These are phyloP conservation scores for Neomonachus schauinslandi DNA, from an alignment of 2,113 vertebrate genomes.

Conservation along the genomic window DNA sequence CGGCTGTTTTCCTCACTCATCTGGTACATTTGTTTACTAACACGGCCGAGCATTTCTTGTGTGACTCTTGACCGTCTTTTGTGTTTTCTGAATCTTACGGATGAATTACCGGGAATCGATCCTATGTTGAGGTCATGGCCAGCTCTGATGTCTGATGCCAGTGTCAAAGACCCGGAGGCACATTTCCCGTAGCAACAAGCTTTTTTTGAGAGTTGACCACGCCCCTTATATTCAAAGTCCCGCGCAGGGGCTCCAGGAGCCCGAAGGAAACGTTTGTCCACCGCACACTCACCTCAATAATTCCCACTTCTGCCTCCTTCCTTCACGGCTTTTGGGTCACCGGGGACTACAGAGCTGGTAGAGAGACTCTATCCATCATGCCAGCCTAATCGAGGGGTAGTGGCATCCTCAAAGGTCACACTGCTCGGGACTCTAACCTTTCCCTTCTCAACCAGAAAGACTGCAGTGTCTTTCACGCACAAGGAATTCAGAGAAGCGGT, in stretches of 20 bases:
- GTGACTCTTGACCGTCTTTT: neutral
- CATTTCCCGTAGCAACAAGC: neutral
- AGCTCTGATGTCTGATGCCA: neutral
- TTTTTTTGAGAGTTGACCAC: neutral
- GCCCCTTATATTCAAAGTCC: neutral
- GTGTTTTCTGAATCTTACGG: neutral
- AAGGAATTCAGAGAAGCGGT: neutral
- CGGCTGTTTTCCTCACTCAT: neutral
- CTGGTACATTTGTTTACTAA: neutral
- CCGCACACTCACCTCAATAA: neutral
- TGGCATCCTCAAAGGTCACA: neutral
- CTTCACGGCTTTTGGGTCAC: neutral
- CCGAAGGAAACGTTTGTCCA: neutral
- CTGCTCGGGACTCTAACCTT: neutral
- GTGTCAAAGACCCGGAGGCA: neutral
- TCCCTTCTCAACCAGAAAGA: neutral
- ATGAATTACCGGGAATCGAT: neutral
- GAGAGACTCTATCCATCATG: neutral
- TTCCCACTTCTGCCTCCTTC: neutral
- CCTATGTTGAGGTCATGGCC: neutral
- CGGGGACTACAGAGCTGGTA: neutral
- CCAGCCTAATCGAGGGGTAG: neutral
- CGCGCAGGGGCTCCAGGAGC: neutral
- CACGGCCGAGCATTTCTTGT: neutral
- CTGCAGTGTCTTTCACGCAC: rapidly evolving